A percentile compares a stretch with the other conserved stretches of the same genome.
These are phyloP conservation scores for Sminthurinus aureus DNA, from an alignment of 2,888 invertebrate genomes.

Conservation along the genomic window DNA sequence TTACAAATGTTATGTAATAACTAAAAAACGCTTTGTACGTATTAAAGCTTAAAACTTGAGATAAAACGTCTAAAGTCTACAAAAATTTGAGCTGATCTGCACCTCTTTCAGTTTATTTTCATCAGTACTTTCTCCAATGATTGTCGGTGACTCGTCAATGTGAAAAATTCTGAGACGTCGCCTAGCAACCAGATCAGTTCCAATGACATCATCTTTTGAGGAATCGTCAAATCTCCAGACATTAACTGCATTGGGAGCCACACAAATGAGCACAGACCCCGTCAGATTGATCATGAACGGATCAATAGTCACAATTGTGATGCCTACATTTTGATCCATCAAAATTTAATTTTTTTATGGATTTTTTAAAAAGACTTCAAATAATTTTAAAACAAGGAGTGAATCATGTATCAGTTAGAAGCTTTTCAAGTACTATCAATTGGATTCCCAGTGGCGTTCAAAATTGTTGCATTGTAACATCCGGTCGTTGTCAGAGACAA, in stretches of 20 bases:
- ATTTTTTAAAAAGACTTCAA: not conserved
- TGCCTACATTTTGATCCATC: slow-evolving; percentile 6
- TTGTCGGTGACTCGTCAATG: slow-evolving; percentile 81
- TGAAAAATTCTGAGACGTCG: slow-evolving; percentile 77
- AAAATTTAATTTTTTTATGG: not conserved
- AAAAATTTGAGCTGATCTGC: too few relatives aligned
- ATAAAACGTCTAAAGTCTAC: too few relatives aligned
- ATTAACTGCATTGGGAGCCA: slow-evolving; percentile 50
- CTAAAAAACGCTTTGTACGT: too few relatives aligned
- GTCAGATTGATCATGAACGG: slow-evolving; percentile 54
- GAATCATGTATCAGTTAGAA: not conserved
- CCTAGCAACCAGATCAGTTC: slow-evolving; percentile 57
- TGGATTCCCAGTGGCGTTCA: slow-evolving; percentile 87
- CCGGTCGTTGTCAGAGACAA: slow-evolving; percentile 57
- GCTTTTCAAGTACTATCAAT: slow-evolving; percentile 71
- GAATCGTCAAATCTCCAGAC: slow-evolving; percentile 44
- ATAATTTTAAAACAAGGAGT: not conserved
- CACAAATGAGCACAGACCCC: slow-evolving; percentile 43
- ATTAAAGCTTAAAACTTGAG: too few relatives aligned
- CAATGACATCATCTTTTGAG: slow-evolving; percentile 21
- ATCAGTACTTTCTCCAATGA: slow-evolving; percentile 73
- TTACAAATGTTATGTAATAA: too few relatives aligned
- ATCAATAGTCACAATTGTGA: slow-evolving; percentile 42
- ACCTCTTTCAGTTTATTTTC: slow-evolving; percentile 66
- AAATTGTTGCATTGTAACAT: slow-evolving; percentile 73